These are phyloP conservation scores for Bugulina stolonifera DNA, from an alignment of 2,888 invertebrate genomes.

Conservation along the genomic window DNA sequence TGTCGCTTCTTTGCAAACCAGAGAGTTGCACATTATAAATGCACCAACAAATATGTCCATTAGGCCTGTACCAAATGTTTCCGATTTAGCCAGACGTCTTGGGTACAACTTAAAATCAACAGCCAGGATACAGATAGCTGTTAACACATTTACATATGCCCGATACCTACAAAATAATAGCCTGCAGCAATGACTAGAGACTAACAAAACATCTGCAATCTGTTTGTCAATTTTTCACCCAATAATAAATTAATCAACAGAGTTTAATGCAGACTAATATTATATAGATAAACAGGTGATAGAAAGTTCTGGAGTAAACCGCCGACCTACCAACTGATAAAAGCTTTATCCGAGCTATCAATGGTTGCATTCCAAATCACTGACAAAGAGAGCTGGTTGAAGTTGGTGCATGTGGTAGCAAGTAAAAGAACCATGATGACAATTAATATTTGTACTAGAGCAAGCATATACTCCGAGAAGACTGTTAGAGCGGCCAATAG, in stretches of 20 bases:
- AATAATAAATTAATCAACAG: too few species aligned
- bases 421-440: background rate
- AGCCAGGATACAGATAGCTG: constrained; percentile 72
- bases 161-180: constrained; percentile 33
- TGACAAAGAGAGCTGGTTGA: background rate
- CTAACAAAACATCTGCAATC: too few species aligned
- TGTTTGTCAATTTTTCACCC: too few species aligned
- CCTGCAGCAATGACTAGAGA: too few species aligned
- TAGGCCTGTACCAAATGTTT: constrained; percentile 68
- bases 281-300: too few species aligned
- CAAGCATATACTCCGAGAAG: constrained; percentile 30
- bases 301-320: too few species aligned
- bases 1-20: constrained; percentile 23
- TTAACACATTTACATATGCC: constrained; percentile 40
- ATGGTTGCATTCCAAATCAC: background rate
- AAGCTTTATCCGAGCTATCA: background rate
- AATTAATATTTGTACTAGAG: constrained; percentile 26
- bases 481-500: constrained; percentile 34
- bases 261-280: too few species aligned
- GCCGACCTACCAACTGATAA: constrained; percentile 6
- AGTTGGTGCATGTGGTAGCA: constrained; percentile 7
- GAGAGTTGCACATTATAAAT: constrained; percentile 55
- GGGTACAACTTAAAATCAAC: constrained; percentile 89
- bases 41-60: constrained; percentile 95
- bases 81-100: constrained; percentile 77